A percentile compares a stretch with the other conserved stretches of the same genome.
Conservation (phyloP, 2,888 invertebrate genomes). For the Lithosia quadra region DNA sequence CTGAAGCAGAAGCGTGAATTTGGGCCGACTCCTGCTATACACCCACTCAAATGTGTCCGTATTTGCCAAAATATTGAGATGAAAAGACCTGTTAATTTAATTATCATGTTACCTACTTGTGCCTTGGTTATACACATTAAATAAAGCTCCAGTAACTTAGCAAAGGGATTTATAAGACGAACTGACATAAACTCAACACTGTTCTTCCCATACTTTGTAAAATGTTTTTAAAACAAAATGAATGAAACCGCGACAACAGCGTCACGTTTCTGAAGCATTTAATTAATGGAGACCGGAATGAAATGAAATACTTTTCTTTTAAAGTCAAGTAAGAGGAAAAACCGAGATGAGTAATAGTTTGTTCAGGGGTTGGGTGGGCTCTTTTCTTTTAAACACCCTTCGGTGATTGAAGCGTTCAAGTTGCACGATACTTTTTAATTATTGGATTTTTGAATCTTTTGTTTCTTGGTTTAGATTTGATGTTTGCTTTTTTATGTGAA, state of each 20-base stretch:
- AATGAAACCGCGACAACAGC: conserved; percentile 53
- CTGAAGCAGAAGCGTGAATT: too few species aligned
- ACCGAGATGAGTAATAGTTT: conserved; percentile 61
- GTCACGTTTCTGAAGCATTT: conserved; percentile 65
- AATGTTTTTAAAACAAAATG: conserved; percentile 49
- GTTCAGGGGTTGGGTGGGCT: conserved; percentile 44
- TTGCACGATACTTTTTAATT: conserved; percentile 46
- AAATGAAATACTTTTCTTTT: conserved; percentile 66
- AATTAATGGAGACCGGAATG: conserved; percentile 63
- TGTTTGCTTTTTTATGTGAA: too few species aligned
- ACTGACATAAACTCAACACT: conserved; percentile 39
- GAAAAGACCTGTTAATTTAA: neutral
- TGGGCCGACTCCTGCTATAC: too few species aligned
- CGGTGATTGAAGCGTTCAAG: conserved; percentile 62
- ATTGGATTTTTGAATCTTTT: conserved; percentile 22
- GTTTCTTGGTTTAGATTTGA: neutral
- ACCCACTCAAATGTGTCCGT: too few species aligned
- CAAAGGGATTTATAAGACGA: conserved; percentile 4
- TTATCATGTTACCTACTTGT: neutral
- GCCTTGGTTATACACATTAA: neutral
- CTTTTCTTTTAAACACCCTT: conserved; percentile 40
- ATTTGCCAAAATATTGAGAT: too few species aligned
- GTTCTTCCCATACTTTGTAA: conserved; percentile 34
- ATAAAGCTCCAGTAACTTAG: neutral
- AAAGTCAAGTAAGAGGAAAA: conserved; percentile 51